Base-by-base conservation (phyloP, 2,113 vertebrate genomes). In the Cyphomyrus discorhynchus region DNA sequence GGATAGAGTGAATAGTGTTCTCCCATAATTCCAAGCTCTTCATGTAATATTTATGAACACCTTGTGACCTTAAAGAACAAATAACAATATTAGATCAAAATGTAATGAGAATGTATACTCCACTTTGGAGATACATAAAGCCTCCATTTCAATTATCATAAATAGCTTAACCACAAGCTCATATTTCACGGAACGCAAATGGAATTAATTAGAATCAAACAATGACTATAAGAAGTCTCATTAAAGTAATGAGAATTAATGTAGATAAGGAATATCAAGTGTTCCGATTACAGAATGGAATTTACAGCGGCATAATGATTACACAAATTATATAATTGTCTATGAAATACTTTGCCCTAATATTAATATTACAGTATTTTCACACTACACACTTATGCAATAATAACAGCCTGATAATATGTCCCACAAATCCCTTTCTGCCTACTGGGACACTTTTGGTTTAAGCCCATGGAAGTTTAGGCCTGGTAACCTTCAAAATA, bases 11-110 rank as follows among this genome's bases (percentile, higher is more conserved):
- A 83, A 35, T 17, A 42, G 15, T 45, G 46, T 53, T 89, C 52
- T 77, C 31, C 49, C n/a, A 31, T 62, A 47, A 42, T 49, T 31
- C 58, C 56, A 39, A 31, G 70, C 74, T 11, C 5, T 49, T 74
- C 49, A 47, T 42, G 70, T n/a, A 52, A 89, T 45, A 46, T 89
- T 39, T 89, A 77, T 80, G 77, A 89, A 56, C 50, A 56, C 47
- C 52, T 77, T 89, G 47, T 53, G 70, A 52, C 39, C 35, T 89
- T 39, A 50, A 89, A 49, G 74, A 89, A 47, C 88, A 82, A 80
- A n/a, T 47, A 53, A 82, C 27, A 31, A 50, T 50, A 6, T 58
- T 50, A 35, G 66, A 50, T 82, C 50, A 31, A 83, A 83, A 17
- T 52, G 49, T 50, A 89, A 35, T 52, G 62, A 88, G 82, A 83